Evolutionary conservation across 2,888 invertebrate genomes (phyloP).

Genomic region (Temnothorax ravouxi): DNA sequence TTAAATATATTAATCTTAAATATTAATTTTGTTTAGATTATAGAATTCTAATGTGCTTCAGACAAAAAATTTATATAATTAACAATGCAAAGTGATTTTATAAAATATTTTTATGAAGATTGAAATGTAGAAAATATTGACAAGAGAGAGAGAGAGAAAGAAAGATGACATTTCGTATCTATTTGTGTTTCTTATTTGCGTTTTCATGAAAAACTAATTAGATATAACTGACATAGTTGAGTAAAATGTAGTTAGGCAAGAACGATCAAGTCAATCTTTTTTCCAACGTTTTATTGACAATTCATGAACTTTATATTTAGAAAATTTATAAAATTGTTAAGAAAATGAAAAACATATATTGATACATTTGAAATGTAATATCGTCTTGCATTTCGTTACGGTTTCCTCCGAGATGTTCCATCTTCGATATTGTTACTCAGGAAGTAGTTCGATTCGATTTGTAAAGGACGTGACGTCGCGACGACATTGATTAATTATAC

Average conservation of each 20-base stretch:
- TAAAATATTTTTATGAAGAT: too few species aligned
- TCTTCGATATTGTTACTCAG: constrained; percentile 40
- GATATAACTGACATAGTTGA: neutral
- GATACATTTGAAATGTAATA: constrained; percentile 10
- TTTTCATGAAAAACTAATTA: neutral
- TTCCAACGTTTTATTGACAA: neutral
- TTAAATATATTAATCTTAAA: neutral
- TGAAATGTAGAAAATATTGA: too few species aligned
- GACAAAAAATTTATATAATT: neutral
- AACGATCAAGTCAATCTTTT: neutral
- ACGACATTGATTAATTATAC: constrained; percentile 81
- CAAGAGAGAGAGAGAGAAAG: too few species aligned
- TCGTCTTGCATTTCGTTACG: neutral
- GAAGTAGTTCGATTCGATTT: constrained; percentile 49
- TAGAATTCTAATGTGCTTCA: neutral
- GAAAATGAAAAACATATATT: neutral
- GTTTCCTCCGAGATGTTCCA: neutral
- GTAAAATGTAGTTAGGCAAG: neutral
- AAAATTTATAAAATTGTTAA: neutral
- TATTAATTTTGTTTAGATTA: neutral
- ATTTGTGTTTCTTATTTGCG: neutral
- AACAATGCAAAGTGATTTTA: neutral
- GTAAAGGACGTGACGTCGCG: constrained; percentile 60
- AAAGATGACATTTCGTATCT: neutral
- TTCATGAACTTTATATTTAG: neutral